These are phyloP conservation scores for Riparia riparia DNA, from an alignment of 2,113 vertebrate genomes.

Conservation along the genomic window DNA sequence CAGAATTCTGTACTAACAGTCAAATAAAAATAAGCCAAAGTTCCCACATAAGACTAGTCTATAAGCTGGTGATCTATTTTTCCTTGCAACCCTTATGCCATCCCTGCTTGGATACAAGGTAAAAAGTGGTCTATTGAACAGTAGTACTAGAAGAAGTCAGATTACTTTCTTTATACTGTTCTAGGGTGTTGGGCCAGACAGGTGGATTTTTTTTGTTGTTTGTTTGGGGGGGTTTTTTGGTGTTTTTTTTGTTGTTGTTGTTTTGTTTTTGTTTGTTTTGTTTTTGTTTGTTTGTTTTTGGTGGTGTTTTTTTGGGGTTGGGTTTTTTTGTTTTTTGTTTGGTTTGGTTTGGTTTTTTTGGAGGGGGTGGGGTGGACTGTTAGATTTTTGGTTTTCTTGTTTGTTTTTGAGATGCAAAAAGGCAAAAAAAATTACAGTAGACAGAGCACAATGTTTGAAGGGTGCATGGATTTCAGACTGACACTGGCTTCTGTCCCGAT, in stretches of 20 bases:
- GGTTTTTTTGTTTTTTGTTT: background rate
- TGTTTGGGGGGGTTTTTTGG: too few relatives aligned
- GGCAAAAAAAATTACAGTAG: background rate
- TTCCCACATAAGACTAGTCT: background rate
- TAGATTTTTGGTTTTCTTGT: background rate
- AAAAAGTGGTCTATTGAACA: background rate
- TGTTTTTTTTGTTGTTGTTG: background rate
- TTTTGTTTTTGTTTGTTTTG: too few relatives aligned
- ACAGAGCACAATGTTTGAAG: background rate
- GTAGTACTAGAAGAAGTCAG: background rate
- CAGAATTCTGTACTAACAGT: background rate
- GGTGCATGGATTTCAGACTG: background rate
- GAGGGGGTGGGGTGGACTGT: rapidly evolving
- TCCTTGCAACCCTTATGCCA: background rate
- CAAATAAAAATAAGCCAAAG: background rate
- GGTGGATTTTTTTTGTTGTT: background rate
- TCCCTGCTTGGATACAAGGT: background rate
- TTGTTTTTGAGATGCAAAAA: background rate
- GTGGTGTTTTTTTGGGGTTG: too few relatives aligned
- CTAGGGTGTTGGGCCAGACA: background rate
- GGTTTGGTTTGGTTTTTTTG: too few relatives aligned
- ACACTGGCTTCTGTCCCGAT: background rate
- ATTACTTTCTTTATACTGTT: background rate
- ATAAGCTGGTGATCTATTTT: background rate
- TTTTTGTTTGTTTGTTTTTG: too few relatives aligned